phyloP scores from a whole-genome alignment of 1,140 invertebrate genomes.

The Homarus americanus region DNA sequence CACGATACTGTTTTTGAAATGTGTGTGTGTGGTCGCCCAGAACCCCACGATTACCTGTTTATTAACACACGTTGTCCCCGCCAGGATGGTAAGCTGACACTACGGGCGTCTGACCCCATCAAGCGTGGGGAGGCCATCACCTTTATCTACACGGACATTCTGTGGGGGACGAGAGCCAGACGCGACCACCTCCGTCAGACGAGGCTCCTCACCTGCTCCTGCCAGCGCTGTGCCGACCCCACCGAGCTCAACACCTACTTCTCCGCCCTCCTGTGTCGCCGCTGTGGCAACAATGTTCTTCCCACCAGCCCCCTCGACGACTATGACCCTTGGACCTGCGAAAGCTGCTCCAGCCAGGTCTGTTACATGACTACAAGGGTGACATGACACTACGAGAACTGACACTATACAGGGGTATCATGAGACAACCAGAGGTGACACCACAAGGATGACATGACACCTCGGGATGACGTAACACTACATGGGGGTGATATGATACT shows the following conservation, averaged over 20 bases:
- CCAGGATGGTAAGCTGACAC: slow-evolving; percentile 81
- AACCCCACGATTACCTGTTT: too few species aligned
- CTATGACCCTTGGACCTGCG: slow-evolving; percentile 82
- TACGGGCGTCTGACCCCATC: slow-evolving; percentile 68
- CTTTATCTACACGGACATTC: slow-evolving; percentile 83
- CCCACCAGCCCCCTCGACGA: slow-evolving; percentile 82
- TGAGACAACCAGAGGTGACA: too few species aligned
- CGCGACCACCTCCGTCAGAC: slow-evolving; percentile 81
- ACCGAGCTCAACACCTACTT: slow-evolving; percentile 74
- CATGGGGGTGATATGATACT: too few species aligned
- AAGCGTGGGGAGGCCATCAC: slow-evolving; percentile 68
- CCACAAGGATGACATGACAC: too few species aligned
- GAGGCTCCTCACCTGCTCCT: slow-evolving; percentile 65
- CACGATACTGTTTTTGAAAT: too few species aligned
- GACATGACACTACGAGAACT: too few species aligned
- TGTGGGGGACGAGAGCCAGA: slow-evolving; percentile 86
- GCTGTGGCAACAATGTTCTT: slow-evolving; percentile 76
- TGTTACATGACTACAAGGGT: too few species aligned
- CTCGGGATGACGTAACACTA: too few species aligned
- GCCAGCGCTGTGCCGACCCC: slow-evolving; percentile 71
- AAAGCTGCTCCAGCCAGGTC: slow-evolving; percentile 79
- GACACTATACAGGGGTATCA: too few species aligned
- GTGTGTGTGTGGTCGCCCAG: too few species aligned
- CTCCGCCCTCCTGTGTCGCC: slow-evolving; percentile 69
- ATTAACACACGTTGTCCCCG: too few species aligned